These are phyloP conservation scores for Synanthedon formicaeformis DNA, from an alignment of 2,888 invertebrate species.

Conservation along the genomic window DNA sequence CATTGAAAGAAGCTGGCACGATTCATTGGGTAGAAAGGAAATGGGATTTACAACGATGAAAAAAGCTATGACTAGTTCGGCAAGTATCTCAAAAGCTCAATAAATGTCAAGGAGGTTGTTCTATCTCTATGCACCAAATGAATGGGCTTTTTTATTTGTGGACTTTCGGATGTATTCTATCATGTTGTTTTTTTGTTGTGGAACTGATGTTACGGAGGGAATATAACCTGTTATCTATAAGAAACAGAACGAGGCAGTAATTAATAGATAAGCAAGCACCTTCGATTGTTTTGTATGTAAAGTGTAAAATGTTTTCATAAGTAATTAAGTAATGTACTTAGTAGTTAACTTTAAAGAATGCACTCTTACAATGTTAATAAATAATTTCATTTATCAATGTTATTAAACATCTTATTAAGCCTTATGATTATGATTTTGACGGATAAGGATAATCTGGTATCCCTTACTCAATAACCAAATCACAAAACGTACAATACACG, in stretches of 20 bases:
- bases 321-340: too few relatives aligned
- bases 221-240: neutral
- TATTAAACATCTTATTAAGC: too few relatives aligned
- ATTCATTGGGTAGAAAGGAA: slow-evolving; percentile 6
- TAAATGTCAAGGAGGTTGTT: slow-evolving; percentile 40
- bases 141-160: slow-evolving; percentile 39
- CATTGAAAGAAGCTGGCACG: too few relatives aligned
- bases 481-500: too few relatives aligned
- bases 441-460: too few relatives aligned
- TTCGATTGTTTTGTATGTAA: too few relatives aligned
- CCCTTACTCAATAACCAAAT: too few relatives aligned
- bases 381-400: too few relatives aligned
- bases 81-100: slow-evolving; percentile 34
- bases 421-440: too few relatives aligned
- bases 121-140: slow-evolving; percentile 30
- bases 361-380: too few relatives aligned
- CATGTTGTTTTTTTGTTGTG: slow-evolving; percentile 26
- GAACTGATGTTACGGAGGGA: slow-evolving; percentile 15
- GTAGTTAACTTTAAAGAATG: too few relatives aligned
- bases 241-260: neutral
- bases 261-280: neutral
- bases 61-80: slow-evolving; percentile 25
- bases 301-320: too few relatives aligned
- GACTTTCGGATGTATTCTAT: slow-evolving; percentile 31
- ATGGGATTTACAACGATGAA: slow-evolving; percentile 33